A percentile compares a stretch with the other conserved stretches of the same genome.
Evolutionary conservation across 2,888 invertebrate genomes (phyloP).

Genomic region (Dexiosoma caninum): DNA sequence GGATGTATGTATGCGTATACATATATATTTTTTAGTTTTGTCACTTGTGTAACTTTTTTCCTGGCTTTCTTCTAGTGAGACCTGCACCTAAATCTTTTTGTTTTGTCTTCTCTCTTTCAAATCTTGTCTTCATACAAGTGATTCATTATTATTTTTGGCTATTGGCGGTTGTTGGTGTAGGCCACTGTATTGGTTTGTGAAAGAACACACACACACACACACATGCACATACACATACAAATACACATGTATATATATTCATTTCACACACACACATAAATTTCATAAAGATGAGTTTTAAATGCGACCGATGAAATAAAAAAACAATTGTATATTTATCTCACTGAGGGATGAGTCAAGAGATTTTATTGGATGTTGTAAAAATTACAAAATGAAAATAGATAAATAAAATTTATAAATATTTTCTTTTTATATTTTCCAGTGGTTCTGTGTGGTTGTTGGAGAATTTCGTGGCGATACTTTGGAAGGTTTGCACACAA

Average conservation of each 20-base stretch:
- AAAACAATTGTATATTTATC: neutral
- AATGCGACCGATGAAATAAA: constrained; percentile 13
- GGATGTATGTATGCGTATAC: no score
- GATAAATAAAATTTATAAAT: neutral
- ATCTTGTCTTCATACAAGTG: neutral
- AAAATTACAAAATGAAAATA: neutral
- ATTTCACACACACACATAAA: no score
- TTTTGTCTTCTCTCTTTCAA: neutral
- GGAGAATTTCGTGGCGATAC: neutral
- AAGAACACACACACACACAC: neutral
- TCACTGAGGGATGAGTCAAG: neutral
- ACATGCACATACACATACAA: neutral
- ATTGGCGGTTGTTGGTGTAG: neutral
- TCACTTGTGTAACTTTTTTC: constrained; percentile 17
- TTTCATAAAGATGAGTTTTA: constrained; percentile 25
- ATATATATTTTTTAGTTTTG: neutral
- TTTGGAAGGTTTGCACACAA: no score
- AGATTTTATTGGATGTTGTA: neutral
- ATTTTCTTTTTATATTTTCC: neutral
- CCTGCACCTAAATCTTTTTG: constrained; percentile 2
- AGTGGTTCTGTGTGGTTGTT: neutral
- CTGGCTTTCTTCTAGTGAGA: constrained; percentile 1
- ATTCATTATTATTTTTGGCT: constrained; percentile 18
- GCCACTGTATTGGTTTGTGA: neutral
- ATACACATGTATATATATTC: no score